phyloP scores from a whole-genome alignment of 2,797 vertebrate genomes.

The Anguilla anguilla region DNA sequence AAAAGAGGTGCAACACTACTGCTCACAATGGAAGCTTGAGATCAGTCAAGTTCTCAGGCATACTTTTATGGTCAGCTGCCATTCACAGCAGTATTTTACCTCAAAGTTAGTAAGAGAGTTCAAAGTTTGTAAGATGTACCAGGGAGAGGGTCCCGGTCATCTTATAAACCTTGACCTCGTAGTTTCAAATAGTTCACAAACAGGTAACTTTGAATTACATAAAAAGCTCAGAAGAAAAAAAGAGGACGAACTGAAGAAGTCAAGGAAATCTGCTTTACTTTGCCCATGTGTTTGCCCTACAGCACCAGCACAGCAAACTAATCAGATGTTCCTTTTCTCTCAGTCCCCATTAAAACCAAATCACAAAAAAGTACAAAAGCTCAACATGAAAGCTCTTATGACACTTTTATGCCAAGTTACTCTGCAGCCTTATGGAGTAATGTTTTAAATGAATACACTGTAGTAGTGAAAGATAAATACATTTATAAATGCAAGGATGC shows the following conservation, averaged over 20 bases:
- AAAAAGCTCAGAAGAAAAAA: slow-evolving; percentile 78
- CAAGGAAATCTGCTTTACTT: slow-evolving; percentile 89
- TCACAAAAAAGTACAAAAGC: slow-evolving; percentile 56
- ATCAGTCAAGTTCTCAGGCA: slow-evolving; percentile 60
- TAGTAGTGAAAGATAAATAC: slow-evolving; percentile 37
- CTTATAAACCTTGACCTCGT: slow-evolving; percentile 91
- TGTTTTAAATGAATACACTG: slow-evolving; percentile 45
- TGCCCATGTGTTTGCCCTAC: slow-evolving; percentile 77
- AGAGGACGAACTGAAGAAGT: slow-evolving; percentile 89
- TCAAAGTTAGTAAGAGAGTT: slow-evolving; percentile 90
- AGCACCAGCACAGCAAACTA: slow-evolving; percentile 87
- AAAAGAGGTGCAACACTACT: slow-evolving; percentile 90
- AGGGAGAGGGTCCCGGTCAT: slow-evolving; percentile 83
- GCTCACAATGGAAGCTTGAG: slow-evolving; percentile 93
- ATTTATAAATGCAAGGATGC: slow-evolving; percentile 75
- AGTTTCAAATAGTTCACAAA: slow-evolving; percentile 71
- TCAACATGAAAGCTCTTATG: slow-evolving; percentile 90
- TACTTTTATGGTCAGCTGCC: slow-evolving; percentile 84
- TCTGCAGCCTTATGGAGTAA: slow-evolving; percentile 99
- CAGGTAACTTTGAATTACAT: slow-evolving; percentile 65
- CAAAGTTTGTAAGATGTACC: slow-evolving; percentile 95
- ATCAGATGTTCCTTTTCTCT: slow-evolving; percentile 90
- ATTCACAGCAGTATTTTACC: slow-evolving; percentile 98
- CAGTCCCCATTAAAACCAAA: slow-evolving; percentile 80
- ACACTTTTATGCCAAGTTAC: slow-evolving; percentile 87